Evolutionary conservation across 2,113 vertebrate genomes (phyloP).

Genomic region (Pterocles burchelli): DNA sequence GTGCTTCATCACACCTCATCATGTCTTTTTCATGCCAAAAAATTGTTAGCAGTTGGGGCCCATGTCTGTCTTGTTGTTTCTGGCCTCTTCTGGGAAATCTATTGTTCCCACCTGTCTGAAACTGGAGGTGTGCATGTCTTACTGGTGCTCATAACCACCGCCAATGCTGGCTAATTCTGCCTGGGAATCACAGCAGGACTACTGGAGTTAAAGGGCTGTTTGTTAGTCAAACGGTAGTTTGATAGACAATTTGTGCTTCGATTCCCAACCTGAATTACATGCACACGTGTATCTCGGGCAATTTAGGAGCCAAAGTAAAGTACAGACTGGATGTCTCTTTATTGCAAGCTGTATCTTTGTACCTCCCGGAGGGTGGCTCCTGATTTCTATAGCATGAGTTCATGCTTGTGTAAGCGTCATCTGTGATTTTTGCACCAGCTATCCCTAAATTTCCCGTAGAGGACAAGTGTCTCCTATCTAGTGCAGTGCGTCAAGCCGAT

Average conservation of each 20-base stretch:
- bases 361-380: not conserved
- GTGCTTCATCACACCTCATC: not conserved
- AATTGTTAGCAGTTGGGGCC: not conserved
- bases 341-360: not conserved
- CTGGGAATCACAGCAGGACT: not conserved
- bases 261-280: not conserved
- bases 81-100: not conserved
- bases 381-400: constrained; percentile 7
- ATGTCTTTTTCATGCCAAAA: not conserved
- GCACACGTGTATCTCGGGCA: not conserved
- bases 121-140: not conserved
- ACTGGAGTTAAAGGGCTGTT: not conserved
- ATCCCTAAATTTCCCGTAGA: not conserved
- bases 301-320: not conserved
- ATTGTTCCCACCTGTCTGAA: not conserved
- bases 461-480: not conserved
- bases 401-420: not conserved
- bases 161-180: not conserved
- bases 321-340: not conserved
- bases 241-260: not conserved
- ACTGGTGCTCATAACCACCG: not conserved
- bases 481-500: not conserved
- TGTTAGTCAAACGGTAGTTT: not conserved
- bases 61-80: not conserved
- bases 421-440: not conserved